phyloP scores from a whole-genome alignment of 2,113 vertebrate genomes.

The Polypterus bichir region DNA sequence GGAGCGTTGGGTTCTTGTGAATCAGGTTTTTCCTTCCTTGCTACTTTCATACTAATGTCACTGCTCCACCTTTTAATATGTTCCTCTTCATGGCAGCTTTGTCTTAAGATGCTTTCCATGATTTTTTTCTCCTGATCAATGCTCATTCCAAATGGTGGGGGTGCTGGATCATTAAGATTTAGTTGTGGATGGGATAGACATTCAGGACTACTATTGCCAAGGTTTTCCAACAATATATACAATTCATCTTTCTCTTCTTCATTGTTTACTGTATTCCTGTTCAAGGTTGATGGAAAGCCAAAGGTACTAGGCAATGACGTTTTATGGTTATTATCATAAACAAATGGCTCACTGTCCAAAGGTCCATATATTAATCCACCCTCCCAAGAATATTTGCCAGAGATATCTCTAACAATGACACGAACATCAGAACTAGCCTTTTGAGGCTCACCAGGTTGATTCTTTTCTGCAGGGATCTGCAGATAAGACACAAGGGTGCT shows the following conservation, averaged over 20 bases:
- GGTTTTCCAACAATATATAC: slow-evolving; percentile 67
- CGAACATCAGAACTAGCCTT: slow-evolving; percentile 63
- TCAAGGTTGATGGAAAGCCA: too few relatives aligned
- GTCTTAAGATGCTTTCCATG: slow-evolving; percentile 59
- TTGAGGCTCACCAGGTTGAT: slow-evolving; percentile 19
- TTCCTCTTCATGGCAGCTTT: slow-evolving; percentile 63
- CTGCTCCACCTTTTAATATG: slow-evolving; percentile 46
- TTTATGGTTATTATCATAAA: not conserved
- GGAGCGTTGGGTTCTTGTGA: slow-evolving; percentile 69
- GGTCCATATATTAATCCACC: slow-evolving; percentile 72
- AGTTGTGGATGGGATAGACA: slow-evolving; percentile 71
- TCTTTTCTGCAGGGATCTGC: slow-evolving; percentile 61
- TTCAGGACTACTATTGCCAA: slow-evolving; percentile 77
- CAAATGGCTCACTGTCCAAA: slow-evolving; percentile 36
- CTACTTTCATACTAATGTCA: slow-evolving; percentile 42
- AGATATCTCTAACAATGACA: slow-evolving; percentile 90
- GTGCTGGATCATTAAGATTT: slow-evolving; percentile 70
- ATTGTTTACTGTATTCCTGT: not conserved
- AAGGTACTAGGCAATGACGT: slow-evolving; percentile 17
- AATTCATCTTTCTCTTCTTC: slow-evolving; percentile 68
- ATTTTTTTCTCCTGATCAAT: slow-evolving; percentile 66
- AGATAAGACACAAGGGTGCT: slow-evolving; percentile 91
- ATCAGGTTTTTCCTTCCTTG: slow-evolving; percentile 51
- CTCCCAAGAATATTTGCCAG: slow-evolving; percentile 96
- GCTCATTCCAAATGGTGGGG: slow-evolving; percentile 72